These are phyloP conservation scores for Ptychochromis oligacanthus DNA, from an alignment of 2,113 vertebrate genomes.

Conservation along the genomic window DNA sequence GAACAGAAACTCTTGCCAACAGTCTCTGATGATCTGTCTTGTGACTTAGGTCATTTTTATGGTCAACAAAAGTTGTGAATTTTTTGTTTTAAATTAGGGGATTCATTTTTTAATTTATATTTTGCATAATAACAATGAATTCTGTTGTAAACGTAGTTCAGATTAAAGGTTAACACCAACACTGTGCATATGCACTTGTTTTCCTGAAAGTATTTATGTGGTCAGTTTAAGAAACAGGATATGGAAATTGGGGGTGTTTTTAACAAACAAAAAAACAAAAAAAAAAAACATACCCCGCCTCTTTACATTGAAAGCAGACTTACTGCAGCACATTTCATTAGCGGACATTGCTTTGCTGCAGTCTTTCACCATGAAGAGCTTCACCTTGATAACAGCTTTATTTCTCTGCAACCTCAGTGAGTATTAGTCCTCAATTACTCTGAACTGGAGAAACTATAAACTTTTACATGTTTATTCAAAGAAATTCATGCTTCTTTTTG, in stretches of 20 bases:
- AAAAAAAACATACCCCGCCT: neutral
- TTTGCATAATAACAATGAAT: neutral
- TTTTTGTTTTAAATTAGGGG: too few species aligned
- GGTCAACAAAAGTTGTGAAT: too few species aligned
- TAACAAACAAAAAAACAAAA: neutral
- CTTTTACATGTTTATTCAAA: accelerated
- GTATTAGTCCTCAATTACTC: neutral
- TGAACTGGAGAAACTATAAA: neutral
- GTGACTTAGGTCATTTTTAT: too few species aligned
- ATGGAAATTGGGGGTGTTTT: neutral
- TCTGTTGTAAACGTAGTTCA: neutral
- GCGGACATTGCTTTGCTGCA: neutral
- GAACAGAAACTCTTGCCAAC: too few species aligned
- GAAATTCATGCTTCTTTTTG: neutral
- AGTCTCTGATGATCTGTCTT: too few species aligned
- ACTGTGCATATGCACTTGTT: neutral
- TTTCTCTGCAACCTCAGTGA: neutral
- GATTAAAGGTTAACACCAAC: neutral
- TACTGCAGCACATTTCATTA: neutral
- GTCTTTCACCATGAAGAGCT: neutral
- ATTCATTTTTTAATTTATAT: too few species aligned
- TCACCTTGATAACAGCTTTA: neutral
- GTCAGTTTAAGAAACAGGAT: neutral
- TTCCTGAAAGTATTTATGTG: neutral
- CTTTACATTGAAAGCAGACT: neutral